A percentile compares a stretch with the other conserved stretches of the same genome.
Conservation (phyloP, 2,888 invertebrate genomes). For the Calliphora vomitoria region DNA sequence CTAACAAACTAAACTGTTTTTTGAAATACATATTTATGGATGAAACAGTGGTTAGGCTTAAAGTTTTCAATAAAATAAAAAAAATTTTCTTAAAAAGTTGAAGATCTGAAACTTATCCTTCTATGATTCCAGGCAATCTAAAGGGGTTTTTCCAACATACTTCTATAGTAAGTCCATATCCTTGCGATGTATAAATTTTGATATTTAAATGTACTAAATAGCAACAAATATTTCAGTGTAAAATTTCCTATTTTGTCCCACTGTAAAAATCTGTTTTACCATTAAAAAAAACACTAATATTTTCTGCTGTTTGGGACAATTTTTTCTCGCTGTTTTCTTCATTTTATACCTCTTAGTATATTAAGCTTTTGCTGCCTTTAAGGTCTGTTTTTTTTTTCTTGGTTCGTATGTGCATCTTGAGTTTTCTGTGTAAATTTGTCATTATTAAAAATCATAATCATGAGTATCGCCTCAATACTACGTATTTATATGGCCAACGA, state of each 20-base stretch:
- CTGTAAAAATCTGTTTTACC: neutral
- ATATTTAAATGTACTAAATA: neutral
- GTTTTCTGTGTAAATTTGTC: constrained; percentile 78
- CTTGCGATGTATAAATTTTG: too few relatives aligned
- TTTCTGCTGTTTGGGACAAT: constrained; percentile 33
- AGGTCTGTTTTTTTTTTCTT: constrained; percentile 44
- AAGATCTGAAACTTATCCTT: too few relatives aligned
- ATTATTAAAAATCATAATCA: constrained; percentile 80
- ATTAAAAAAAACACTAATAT: neutral
- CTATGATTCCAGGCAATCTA: too few relatives aligned
- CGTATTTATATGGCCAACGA: constrained; percentile 11
- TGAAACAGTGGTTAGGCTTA: constrained; percentile 9
- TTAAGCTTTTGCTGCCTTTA: constrained; percentile 41
- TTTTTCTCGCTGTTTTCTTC: neutral
- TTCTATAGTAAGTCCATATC: neutral
- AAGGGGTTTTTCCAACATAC: neutral
- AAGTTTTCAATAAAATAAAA: too few relatives aligned
- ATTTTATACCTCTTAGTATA: neutral
- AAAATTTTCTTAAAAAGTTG: too few relatives aligned
- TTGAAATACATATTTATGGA: neutral
- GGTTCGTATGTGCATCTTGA: constrained; percentile 34
- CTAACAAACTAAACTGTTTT: constrained; percentile 27
- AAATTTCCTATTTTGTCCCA: neutral
- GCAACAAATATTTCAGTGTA: too few relatives aligned
- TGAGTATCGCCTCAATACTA: constrained; percentile 43